Conservation (phyloP, 2,888 invertebrate species). For the Cerceris ruficornis region DNA sequence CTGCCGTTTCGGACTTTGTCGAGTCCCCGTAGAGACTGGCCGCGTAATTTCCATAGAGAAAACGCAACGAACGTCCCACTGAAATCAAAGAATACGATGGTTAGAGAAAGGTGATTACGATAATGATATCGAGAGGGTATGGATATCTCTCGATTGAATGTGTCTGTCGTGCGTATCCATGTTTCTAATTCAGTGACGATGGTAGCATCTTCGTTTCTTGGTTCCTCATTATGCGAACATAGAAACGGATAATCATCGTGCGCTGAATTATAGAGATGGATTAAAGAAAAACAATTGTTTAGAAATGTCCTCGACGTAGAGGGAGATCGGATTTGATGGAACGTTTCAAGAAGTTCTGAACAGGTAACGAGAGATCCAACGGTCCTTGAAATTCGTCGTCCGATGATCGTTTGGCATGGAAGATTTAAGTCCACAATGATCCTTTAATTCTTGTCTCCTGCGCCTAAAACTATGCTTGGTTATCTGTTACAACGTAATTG, state of each 20-base stretch:
- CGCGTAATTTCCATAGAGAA: conserved; percentile 61
- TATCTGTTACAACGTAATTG: background rate
- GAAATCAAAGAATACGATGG: conserved; percentile 61
- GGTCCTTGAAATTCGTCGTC: too few species aligned
- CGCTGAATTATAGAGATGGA: background rate
- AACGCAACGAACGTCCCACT: conserved; percentile 53
- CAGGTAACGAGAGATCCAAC: too few species aligned
- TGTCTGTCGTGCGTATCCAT: too few species aligned
- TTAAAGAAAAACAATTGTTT: background rate
- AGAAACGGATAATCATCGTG: background rate
- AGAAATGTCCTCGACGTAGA: background rate
- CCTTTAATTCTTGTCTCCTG: background rate
- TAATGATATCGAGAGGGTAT: background rate
- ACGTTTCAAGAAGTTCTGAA: background rate
- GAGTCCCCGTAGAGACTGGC: conserved; percentile 31
- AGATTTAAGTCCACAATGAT: background rate
- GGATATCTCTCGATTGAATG: too few species aligned
- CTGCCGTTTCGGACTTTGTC: conserved; percentile 54
- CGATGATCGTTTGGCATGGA: too few species aligned
- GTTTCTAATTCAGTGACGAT: too few species aligned
- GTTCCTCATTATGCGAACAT: too few species aligned
- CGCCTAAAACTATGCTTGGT: background rate
- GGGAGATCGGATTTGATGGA: background rate
- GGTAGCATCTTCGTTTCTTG: too few species aligned
- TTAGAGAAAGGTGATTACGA: conserved; percentile 41